Evolutionary conservation across 2,113 vertebrate species (phyloP).

Genomic region (Puntigrus tetrazona): DNA sequence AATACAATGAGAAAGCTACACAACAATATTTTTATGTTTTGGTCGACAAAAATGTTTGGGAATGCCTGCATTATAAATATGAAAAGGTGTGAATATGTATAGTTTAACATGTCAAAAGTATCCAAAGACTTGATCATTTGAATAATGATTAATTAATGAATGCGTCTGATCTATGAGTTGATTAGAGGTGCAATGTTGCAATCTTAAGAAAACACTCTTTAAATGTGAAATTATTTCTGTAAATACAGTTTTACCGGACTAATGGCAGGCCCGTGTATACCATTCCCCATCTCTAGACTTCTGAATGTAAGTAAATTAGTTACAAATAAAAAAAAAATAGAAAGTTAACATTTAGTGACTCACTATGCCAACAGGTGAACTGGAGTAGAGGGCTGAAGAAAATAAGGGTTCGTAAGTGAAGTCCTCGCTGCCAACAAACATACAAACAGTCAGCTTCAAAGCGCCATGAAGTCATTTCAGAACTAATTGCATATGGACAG

Average conservation of each 20-base stretch:
- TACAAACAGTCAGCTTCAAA: neutral
- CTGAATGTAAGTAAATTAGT: neutral
- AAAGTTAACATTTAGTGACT: neutral
- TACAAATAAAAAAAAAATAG: neutral
- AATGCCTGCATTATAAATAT: neutral
- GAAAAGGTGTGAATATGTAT: neutral
- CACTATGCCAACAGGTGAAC: slow-evolving; percentile 34
- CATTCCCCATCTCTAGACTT: neutral
- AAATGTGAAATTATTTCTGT: too few relatives aligned
- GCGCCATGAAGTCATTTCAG: neutral
- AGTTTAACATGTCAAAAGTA: neutral
- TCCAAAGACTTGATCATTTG: neutral
- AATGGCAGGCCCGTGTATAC: too few relatives aligned
- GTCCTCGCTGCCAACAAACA: slow-evolving; percentile 1
- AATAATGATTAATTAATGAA: too few relatives aligned
- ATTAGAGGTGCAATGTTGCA: too few relatives aligned
- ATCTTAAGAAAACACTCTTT: neutral
- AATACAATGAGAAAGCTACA: neutral
- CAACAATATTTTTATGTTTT: neutral
- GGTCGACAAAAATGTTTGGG: too few relatives aligned
- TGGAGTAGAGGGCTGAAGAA: neutral
- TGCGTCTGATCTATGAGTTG: too few relatives aligned
- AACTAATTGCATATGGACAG: too few relatives aligned
- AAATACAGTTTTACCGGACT: neutral
- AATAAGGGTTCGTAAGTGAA: neutral